A percentile compares a stretch with the other conserved stretches of the same genome.
Conservation (phyloP, 1,140 invertebrate genomes). For the Acromyrmex charruanus region DNA sequence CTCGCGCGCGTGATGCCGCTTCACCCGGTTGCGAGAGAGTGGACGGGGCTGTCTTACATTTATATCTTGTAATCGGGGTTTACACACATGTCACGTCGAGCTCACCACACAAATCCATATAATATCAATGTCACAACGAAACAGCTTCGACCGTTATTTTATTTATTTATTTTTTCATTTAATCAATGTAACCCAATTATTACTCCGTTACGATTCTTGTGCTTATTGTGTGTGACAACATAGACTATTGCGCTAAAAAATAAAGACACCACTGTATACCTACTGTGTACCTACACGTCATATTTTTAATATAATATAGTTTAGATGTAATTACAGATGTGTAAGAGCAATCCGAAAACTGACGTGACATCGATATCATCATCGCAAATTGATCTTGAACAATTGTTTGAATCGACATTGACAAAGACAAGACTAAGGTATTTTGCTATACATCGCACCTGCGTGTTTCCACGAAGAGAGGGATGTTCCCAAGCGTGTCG, state of each 20-base stretch:
- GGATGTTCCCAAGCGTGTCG: neutral
- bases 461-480: conserved; percentile 23
- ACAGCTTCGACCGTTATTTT: neutral
- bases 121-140: conserved; percentile 23
- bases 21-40: conserved; percentile 21
- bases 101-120: conserved; percentile 2
- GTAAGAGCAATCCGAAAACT: neutral
- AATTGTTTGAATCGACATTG: neutral
- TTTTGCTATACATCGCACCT: conserved; percentile 6
- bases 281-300: too few species aligned
- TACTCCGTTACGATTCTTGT: neutral
- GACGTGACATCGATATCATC: too few species aligned
- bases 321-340: neutral
- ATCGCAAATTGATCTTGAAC: neutral
- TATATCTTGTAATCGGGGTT: conserved; percentile 54
- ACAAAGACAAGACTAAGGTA: too few species aligned
- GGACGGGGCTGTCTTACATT: conserved; percentile 45
- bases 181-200: neutral
- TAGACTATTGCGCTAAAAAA: neutral
- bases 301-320: neutral
- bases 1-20: conserved; percentile 41
- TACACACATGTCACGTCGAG: conserved; percentile 42
- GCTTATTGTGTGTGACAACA: neutral
- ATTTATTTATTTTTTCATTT: neutral
- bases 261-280: neutral